Base-by-base conservation (phyloP, 2,113 vertebrate genomes). In the Solenodon paradoxus region DNA sequence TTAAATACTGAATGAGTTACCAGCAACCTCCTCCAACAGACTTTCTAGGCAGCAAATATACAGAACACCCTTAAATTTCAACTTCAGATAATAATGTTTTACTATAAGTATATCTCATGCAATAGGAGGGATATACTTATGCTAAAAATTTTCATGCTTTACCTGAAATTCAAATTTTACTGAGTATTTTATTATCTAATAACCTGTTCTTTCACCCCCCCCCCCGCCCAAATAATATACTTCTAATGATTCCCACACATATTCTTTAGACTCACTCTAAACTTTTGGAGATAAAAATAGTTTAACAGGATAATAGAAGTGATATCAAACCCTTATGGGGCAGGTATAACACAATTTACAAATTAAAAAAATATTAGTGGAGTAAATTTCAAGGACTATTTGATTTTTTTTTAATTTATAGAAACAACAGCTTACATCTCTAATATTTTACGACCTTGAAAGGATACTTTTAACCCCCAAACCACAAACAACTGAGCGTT, bases 161-260 rank as follows among this genome's bases (percentile, higher is more conserved):
- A 78, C 63, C 13, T 91, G 83, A 92, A 78, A 64, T 66, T 85
- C 68, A 97, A n/a, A 42, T 83, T 82, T 66, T 84, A 61, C 38
- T 59, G 40, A 20, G 7, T 7, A 61, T n/a, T 61, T 47, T 92
- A 2, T 61, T 81, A 35, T n/a, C 3, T 7, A 77, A 47, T 11
- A 45, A 57, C 0, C 9, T 85, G 16, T 38, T 71, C 68, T 69
- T 75, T 35, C 9, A 55, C 30, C 5, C 7, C n/a, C n/a, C n/a
- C n/a, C n/a, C n/a, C n/a, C n/a, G n/a, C n/a, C 2, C 32, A 55
- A 78, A 55, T 49, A 69, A 20, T 30, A 8, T 24, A 9, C 26
- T 79, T 92, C 69, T 49, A 83, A 71, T 87, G 40, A 86, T 13
- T 74, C 32, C 64, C n/a, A 78, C 9, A 74, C 71, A 80, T 45